Percentiles rank a stretch among this genome's conserved stretches.
phyloP scores from a whole-genome alignment of 2,113 vertebrate species.

The Lophura nycthemera region DNA sequence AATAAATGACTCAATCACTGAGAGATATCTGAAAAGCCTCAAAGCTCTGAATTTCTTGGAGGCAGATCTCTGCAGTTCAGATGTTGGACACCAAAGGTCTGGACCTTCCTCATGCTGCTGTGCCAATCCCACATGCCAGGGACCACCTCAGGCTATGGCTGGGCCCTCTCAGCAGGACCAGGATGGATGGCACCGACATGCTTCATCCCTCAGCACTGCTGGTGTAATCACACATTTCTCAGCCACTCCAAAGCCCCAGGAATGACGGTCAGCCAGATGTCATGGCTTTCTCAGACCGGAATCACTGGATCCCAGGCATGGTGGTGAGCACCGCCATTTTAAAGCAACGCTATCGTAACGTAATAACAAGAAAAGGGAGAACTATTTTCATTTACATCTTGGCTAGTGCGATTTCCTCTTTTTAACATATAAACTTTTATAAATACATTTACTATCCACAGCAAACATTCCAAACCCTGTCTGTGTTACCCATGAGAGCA shows the following conservation, averaged over 20 bases:
- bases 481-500: constrained; percentile 61
- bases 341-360: neutral
- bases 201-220: neutral
- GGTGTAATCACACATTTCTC: neutral
- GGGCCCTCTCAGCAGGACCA: neutral
- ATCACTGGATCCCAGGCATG: neutral
- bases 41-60: neutral
- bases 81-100: neutral
- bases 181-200: neutral
- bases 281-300: neutral
- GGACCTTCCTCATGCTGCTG: neutral
- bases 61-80: neutral
- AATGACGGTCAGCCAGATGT: neutral
- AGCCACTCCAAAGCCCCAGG: neutral
- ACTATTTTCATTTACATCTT: constrained; percentile 60
- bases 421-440: constrained; percentile 60
- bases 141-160: neutral
- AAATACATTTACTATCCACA: constrained; percentile 63
- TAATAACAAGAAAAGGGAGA: neutral
- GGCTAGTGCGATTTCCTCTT: constrained; percentile 34
- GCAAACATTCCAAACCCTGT: constrained; percentile 55
- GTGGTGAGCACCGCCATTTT: neutral
- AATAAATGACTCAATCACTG: neutral
- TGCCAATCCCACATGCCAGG: fast-evolving
- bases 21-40: constrained; percentile 25